A percentile compares a stretch with the other conserved stretches of the same genome.
These are phyloP conservation scores for Drosophila bifasciata DNA, from an alignment of 1,140 invertebrate species.

Conservation along the genomic window DNA sequence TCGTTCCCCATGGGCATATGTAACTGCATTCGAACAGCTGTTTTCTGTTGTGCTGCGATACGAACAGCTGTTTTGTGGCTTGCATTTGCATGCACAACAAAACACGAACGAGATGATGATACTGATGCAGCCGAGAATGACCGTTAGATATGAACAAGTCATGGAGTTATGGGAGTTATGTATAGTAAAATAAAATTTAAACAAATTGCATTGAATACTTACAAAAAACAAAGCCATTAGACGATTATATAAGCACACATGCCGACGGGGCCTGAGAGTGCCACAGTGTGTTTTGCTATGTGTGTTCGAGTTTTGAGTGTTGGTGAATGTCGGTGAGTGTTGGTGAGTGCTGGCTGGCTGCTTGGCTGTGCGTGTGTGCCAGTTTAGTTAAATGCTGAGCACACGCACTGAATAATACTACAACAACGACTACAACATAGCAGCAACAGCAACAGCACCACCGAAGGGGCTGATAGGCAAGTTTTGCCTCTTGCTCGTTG, in stretches of 20 bases:
- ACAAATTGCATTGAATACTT: slow-evolving; percentile 74
- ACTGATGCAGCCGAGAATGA: not conserved
- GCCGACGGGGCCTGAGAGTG: slow-evolving; percentile 31
- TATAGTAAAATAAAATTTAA: slow-evolving; percentile 53
- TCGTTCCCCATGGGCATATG: not conserved
- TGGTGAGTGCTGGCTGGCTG: slow-evolving; percentile 40
- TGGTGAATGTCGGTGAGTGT: slow-evolving; percentile 40
- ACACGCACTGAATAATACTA: slow-evolving; percentile 61
- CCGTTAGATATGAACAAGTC: not conserved
- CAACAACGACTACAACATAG: slow-evolving; percentile 28
- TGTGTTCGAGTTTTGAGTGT: slow-evolving; percentile 16
- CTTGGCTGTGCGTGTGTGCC: slow-evolving; percentile 61
- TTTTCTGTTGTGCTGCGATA: slow-evolving; percentile 33
- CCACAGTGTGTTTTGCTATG: slow-evolving; percentile 19
- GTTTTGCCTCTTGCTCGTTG: slow-evolving; percentile 59
- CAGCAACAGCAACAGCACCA: slow-evolving; percentile 24
- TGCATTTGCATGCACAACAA: slow-evolving; percentile 26
- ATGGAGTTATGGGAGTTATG: slow-evolving; percentile 1
- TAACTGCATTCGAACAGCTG: slow-evolving; percentile 56
- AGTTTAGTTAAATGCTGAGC: slow-evolving; percentile 77
- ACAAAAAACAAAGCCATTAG: slow-evolving; percentile 72
- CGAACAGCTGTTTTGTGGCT: slow-evolving; percentile 56
- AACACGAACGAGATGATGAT: no score
- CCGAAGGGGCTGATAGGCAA: slow-evolving; percentile 67
- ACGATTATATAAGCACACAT: slow-evolving; percentile 71